Base-by-base conservation (phyloP, 1,140 invertebrate genomes). In the Philopotamus ludificatus region DNA sequence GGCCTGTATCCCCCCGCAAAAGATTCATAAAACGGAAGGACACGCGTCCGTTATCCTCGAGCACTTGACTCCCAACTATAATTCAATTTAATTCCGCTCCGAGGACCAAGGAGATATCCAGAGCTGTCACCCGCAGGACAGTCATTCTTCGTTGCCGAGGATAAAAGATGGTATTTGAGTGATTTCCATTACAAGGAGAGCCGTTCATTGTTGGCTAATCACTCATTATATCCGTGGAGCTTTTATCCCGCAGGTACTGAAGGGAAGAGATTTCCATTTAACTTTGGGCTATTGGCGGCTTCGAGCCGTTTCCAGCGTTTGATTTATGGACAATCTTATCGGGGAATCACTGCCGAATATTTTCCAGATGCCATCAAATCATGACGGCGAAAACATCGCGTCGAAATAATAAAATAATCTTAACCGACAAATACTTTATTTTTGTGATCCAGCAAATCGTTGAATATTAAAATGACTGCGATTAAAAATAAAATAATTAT, bases 41-140 rank as follows among this genome's bases (percentile, higher is more conserved):
- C 28, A 34, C 4, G 28, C 28, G 28, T 34, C 16, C 18, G 28
- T 34, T 44, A 34, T 12, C 28, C 28, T 34, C 28, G n/a, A n/a
- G n/a, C n/a, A n/a, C n/a, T 66, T 58, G 15, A 25, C 58, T 61
- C 61, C 55, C 65, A 59, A 66, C 65, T 66, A 66, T 66, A 66
- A 66, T 66, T 66, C 65, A 66, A 66, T 66, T 66, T 61, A 66
- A 66, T 66, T 66, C 58, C 65, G 49, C 44, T 55, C 47, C 34
- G 50, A 62, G 47, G 63, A 58, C 54, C n/a, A 28, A 44, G 47
- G 50, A 47, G 49, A 34, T 39, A 26, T 20, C 51, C 44, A 39
- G 47, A 23, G 20, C 65, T 66, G 65, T 66, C 57, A 62, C 21
- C 28, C 34, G 26, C 65, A 66, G 65, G 10, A 23, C 23, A 44